phyloP scores from a whole-genome alignment of 2,888 invertebrate species.

The Cerastis leucographa region DNA sequence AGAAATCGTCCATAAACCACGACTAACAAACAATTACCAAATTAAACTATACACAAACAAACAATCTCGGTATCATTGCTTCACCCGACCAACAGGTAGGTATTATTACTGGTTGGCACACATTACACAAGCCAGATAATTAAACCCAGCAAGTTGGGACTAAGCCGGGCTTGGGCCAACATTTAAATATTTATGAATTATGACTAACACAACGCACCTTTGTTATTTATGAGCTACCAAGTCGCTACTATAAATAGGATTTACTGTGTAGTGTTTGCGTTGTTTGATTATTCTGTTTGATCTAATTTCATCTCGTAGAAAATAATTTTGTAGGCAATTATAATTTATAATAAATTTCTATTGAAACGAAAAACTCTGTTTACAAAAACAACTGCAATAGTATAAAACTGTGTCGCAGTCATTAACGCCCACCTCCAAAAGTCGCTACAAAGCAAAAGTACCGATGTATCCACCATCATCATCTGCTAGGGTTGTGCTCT shows the following conservation, averaged over 20 bases:
- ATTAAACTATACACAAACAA: slow-evolving; percentile 15
- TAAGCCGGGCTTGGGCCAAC: slow-evolving; percentile 35
- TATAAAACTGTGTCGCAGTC: too few species aligned
- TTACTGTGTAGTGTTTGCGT: slow-evolving; percentile 5
- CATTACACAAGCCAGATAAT: slow-evolving; percentile 47
- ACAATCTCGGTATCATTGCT: slow-evolving; percentile 7
- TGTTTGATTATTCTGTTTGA: slow-evolving; percentile 29
- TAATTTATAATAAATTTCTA: too few species aligned
- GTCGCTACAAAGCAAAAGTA: too few species aligned
- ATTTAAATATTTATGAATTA: slow-evolving; percentile 62
- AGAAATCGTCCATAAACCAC: neutral
- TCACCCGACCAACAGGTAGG: slow-evolving; percentile 15
- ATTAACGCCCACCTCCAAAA: too few species aligned
- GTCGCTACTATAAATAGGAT: neutral
- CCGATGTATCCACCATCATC: neutral
- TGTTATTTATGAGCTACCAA: slow-evolving; percentile 44
- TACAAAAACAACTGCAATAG: too few species aligned
- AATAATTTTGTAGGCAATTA: too few species aligned
- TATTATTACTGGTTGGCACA: slow-evolving; percentile 23
- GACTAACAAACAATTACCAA: neutral
- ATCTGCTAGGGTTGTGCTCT: too few species aligned
- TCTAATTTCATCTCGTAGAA: neutral
- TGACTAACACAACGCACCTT: slow-evolving; percentile 31
- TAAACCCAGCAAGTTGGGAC: slow-evolving; percentile 45
- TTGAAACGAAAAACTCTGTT: too few species aligned